Conservation (phyloP, 2,113 vertebrate species). For the Nannobrachium achirus region DNA sequence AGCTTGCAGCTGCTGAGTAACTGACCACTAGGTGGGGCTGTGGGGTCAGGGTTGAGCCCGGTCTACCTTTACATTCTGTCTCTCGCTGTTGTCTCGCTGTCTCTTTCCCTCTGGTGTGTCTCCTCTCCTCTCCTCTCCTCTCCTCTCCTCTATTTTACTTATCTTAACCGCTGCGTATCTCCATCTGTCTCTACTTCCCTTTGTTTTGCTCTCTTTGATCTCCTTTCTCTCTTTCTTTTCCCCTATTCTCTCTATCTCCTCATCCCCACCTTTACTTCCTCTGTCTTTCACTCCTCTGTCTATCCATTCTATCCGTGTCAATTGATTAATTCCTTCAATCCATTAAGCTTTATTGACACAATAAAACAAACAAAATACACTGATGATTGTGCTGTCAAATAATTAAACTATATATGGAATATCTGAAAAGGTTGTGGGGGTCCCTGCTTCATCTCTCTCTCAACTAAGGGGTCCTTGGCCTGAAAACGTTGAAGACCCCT, state of each 20-base stretch:
- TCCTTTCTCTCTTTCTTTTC: conserved; percentile 16
- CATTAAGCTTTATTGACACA: too few species aligned
- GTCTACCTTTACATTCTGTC: neutral
- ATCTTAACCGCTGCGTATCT: conserved; percentile 9
- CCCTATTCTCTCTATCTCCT: conserved; percentile 48
- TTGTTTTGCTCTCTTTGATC: conserved; percentile 1
- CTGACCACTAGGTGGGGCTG: conserved; percentile 66
- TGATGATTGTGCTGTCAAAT: too few species aligned
- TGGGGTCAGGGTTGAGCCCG: conserved; percentile 32
- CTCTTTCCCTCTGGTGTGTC: neutral
- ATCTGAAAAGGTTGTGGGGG: too few species aligned
- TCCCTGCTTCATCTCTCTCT: too few species aligned
- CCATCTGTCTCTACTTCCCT: conserved; percentile 14
- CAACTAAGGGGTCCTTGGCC: too few species aligned
- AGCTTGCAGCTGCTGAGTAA: neutral
- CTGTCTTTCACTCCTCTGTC: too few species aligned
- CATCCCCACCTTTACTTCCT: too few species aligned
- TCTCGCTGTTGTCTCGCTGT: neutral
- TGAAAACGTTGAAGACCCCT: too few species aligned
- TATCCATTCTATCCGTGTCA: too few species aligned
- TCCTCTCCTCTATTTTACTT: neutral
- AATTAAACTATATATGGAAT: too few species aligned
- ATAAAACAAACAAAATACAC: too few species aligned
- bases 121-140: neutral
- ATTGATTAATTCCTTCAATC: too few species aligned